Evolutionary conservation across 2,797 vertebrate genomes (phyloP).

Genomic region (Arnoldichthys spilopterus): DNA sequence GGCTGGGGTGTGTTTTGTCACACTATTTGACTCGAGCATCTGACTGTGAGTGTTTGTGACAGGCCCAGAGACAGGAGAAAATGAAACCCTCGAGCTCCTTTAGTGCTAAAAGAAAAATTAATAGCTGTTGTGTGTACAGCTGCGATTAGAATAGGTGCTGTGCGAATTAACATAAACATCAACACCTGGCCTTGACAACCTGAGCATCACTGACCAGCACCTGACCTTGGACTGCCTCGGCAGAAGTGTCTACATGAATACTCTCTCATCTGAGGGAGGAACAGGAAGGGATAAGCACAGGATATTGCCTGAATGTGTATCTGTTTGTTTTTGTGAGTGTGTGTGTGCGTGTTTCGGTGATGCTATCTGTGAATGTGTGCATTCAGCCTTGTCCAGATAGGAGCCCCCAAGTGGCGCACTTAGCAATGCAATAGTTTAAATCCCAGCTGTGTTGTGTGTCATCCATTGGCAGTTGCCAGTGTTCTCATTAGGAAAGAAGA

Average conservation of each 20-base stretch:
- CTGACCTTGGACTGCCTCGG: conserved; percentile 34
- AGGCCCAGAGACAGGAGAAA: conserved; percentile 71
- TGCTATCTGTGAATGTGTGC: neutral
- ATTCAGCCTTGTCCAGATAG: conserved; percentile 26
- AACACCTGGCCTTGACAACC: conserved; percentile 43
- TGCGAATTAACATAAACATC: conserved; percentile 52
- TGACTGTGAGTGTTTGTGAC: conserved; percentile 74
- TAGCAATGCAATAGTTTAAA: conserved; percentile 64
- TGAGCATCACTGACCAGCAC: conserved; percentile 40
- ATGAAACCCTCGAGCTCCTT: conserved; percentile 66
- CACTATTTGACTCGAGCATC: conserved; percentile 66
- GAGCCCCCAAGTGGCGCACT: conserved; percentile 39
- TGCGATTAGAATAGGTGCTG: conserved; percentile 46
- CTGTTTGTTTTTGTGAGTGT: conserved; percentile 41
- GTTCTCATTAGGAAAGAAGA: conserved; percentile 49
- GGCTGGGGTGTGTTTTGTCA: neutral
- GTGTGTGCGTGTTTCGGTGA: conserved; percentile 50
- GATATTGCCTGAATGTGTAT: neutral
- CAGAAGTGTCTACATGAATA: conserved; percentile 48
- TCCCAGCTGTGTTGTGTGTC: conserved; percentile 70
- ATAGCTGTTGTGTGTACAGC: conserved; percentile 62
- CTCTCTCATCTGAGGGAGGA: conserved; percentile 30
- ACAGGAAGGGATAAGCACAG: neutral
- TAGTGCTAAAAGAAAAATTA: conserved; percentile 75
- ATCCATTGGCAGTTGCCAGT: conserved; percentile 62